Conservation (phyloP, 2,113 vertebrate genomes). For the Sprattus sprattus region DNA sequence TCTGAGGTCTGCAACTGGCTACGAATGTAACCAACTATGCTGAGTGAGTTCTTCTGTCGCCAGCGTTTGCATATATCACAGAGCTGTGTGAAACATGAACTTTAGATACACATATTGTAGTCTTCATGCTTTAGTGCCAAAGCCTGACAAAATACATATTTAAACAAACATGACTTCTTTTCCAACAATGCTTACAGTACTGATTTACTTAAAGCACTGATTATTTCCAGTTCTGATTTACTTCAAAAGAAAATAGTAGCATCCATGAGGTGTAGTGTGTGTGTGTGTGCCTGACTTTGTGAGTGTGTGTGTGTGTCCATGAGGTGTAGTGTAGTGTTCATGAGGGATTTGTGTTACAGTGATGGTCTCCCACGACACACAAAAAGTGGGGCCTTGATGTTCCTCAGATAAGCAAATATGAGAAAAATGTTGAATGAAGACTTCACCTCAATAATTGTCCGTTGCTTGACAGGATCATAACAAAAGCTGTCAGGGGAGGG, state of each 20-base stretch:
- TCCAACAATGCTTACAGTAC: not conserved
- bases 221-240: not conserved
- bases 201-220: not conserved
- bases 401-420: not conserved
- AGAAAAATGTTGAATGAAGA: slow-evolving; percentile 5
- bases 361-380: not conserved
- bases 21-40: slow-evolving; percentile 20
- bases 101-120: not conserved
- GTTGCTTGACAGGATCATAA: not conserved
- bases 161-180: not conserved
- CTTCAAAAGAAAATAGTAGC: not conserved
- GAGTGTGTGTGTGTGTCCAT: too few species aligned
- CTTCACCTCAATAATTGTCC: not conserved
- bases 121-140: not conserved
- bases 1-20: slow-evolving; percentile 20
- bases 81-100: not conserved
- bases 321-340: not conserved
- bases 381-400: not conserved
- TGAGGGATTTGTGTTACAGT: not conserved
- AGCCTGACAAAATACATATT: not conserved
- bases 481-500: not conserved
- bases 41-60: not conserved
- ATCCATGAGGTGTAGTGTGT: too few species aligned
- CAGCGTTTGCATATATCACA: not conserved
- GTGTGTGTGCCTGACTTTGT: too few species aligned